phyloP scores from a whole-genome alignment of 2,888 invertebrate genomes.

The Amblyteles armatorius region DNA sequence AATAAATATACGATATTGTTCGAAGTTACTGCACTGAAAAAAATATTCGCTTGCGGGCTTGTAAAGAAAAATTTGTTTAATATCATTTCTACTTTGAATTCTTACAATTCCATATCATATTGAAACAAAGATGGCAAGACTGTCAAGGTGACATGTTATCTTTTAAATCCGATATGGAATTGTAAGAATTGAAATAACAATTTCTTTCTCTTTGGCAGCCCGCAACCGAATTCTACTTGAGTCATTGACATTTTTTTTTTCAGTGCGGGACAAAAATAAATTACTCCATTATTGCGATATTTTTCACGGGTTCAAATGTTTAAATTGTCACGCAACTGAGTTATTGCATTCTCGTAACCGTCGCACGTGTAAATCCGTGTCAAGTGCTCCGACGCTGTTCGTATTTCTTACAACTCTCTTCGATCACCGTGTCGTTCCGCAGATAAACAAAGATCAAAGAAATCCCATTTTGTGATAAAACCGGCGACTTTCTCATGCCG shows the following conservation, averaged over 20 bases:
- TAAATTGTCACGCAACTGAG: neutral
- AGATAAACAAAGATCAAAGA: slow-evolving; percentile 17
- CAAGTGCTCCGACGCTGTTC: slow-evolving; percentile 6
- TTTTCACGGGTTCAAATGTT: neutral
- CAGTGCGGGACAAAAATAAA: too few species aligned
- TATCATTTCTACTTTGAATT: too few species aligned
- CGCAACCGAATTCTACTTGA: too few species aligned
- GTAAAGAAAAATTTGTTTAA: too few species aligned
- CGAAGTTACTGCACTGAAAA: neutral
- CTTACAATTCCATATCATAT: too few species aligned
- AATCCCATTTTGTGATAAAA: slow-evolving; percentile 27
- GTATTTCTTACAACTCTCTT: slow-evolving; percentile 19
- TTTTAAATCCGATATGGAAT: too few species aligned
- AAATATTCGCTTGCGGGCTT: too few species aligned
- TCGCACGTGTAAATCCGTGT: neutral
- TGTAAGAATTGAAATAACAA: too few species aligned
- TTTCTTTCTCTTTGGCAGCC: too few species aligned
- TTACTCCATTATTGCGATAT: neutral
- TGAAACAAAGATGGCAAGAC: too few species aligned
- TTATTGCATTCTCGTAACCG: neutral
- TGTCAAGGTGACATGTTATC: too few species aligned
- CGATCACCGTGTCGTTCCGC: neutral
- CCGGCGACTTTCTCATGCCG: slow-evolving; percentile 55
- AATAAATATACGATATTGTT: neutral
- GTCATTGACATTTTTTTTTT: too few species aligned